phyloP scores from a whole-genome alignment of 2,888 invertebrate genomes.

The Fabriciana adippe region DNA sequence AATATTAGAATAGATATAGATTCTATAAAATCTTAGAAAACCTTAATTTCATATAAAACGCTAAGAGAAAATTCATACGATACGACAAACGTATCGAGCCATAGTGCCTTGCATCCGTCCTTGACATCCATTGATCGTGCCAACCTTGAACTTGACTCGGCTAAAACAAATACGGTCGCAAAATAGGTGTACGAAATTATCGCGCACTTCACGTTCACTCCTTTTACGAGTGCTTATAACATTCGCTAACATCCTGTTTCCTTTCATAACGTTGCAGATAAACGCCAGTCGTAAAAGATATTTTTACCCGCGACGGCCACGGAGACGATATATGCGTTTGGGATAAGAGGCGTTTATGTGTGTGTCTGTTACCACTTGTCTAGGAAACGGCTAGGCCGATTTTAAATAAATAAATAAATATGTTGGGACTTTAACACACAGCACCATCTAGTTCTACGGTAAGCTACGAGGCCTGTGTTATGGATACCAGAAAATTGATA shows the following conservation, averaged over 20 bases:
- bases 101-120: constrained; percentile 28
- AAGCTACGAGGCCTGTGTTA: too few relatives aligned
- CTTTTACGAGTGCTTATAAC: constrained; percentile 2
- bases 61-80: background rate
- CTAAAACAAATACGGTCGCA: constrained; percentile 3
- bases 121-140: constrained; percentile 45
- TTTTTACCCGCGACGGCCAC: background rate
- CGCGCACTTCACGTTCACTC: background rate
- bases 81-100: too few relatives aligned
- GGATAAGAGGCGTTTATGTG: background rate
- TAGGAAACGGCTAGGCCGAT: too few relatives aligned
- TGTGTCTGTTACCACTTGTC: too few relatives aligned
- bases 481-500: too few relatives aligned
- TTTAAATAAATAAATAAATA: too few relatives aligned
- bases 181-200: constrained; percentile 9
- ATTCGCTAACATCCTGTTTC: constrained; percentile 1
- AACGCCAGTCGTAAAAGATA: constrained; percentile 10
- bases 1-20: too few relatives aligned
- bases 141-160: constrained; percentile 41
- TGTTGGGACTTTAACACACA: too few relatives aligned
- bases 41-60: too few relatives aligned
- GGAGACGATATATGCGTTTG: background rate
- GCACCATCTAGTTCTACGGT: too few relatives aligned
- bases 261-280: background rate
- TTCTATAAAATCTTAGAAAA: too few relatives aligned